Percentiles rank a stretch among this genome's conserved stretches.
phyloP scores from a whole-genome alignment of 2,797 vertebrate genomes.

The Chaenodraco wilsoni region DNA sequence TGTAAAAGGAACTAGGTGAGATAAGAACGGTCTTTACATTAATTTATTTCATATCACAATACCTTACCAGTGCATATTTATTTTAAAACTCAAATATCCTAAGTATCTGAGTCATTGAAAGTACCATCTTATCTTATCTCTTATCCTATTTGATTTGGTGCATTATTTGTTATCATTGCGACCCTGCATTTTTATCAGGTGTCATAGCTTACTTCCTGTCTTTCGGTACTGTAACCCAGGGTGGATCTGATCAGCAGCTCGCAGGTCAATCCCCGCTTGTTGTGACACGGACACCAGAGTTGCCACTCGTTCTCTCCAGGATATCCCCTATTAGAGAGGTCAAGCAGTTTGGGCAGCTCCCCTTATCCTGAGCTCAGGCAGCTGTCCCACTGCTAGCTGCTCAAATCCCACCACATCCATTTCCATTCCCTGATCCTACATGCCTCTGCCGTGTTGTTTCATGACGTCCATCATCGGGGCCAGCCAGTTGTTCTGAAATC shows the following conservation, averaged over 20 bases:
- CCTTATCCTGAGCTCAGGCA: slow-evolving; percentile 79
- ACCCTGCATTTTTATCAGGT: slow-evolving; percentile 6
- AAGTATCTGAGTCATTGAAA: not conserved
- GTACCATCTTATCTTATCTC: too few relatives aligned
- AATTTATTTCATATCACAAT: not conserved
- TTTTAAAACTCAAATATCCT: not conserved
- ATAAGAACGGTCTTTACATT: not conserved
- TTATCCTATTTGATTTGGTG: not conserved
- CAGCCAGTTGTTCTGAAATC: slow-evolving; percentile 57
- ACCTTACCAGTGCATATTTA: not conserved
- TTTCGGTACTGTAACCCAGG: slow-evolving; percentile 47
- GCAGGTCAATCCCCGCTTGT: slow-evolving; percentile 73
- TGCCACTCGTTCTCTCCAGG: slow-evolving; percentile 73
- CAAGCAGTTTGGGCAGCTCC: slow-evolving; percentile 73
- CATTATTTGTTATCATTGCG: not conserved
- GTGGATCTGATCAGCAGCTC: slow-evolving; percentile 42
- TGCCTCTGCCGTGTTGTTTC: slow-evolving; percentile 66
- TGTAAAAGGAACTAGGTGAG: not conserved
- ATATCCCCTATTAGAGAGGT: slow-evolving; percentile 82
- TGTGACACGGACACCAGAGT: slow-evolving; percentile 74
- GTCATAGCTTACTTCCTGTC: slow-evolving; percentile 37
- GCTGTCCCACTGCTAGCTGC: slow-evolving; percentile 75
- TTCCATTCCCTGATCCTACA: slow-evolving; percentile 68
- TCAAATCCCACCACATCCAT: slow-evolving; percentile 73
- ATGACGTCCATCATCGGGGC: slow-evolving; percentile 61